Percentiles rank a stretch among this genome's conserved stretches.
These are phyloP conservation scores for Gymnoscelis rufifasciata DNA, from an alignment of 2,888 invertebrate genomes.

Conservation along the genomic window DNA sequence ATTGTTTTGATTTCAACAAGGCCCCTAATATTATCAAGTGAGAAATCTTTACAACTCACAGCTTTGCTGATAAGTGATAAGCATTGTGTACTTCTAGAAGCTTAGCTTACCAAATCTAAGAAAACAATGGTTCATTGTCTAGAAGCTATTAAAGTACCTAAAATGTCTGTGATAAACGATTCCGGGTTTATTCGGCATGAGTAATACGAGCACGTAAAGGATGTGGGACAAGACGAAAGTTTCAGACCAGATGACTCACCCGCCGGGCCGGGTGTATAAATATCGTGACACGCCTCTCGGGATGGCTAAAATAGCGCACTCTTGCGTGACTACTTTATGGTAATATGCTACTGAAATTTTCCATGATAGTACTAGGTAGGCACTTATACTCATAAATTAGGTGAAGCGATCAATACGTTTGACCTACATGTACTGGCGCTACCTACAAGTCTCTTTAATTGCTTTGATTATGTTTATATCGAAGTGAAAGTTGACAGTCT, in stretches of 20 bases:
- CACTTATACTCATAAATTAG: conserved; percentile 26
- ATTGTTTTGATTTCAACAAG: conserved; percentile 22
- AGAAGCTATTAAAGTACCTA: conserved; percentile 24
- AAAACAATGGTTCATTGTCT: conserved; percentile 29
- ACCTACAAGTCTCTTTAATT: no score
- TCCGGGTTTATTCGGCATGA: conserved; percentile 72
- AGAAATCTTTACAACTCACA: conserved; percentile 26
- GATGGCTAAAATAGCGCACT: conserved; percentile 66
- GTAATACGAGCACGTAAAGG: conserved; percentile 60
- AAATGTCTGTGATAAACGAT: conserved; percentile 44
- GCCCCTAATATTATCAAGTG: conserved; percentile 21
- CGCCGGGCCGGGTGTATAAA: conserved; percentile 63
- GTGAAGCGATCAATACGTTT: conserved; percentile 32
- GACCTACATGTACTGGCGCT: conserved; percentile 12
- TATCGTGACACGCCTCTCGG: conserved; percentile 77
- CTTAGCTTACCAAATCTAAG: conserved; percentile 17
- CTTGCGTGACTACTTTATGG: conserved; percentile 68
- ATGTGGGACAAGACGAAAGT: conserved; percentile 74
- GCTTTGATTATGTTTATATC: no score
- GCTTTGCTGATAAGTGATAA: conserved; percentile 11
- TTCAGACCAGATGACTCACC: conserved; percentile 73
- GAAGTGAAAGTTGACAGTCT: no score
- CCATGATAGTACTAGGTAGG: conserved; percentile 24
- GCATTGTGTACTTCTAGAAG: conserved; percentile 12
- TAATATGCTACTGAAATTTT: conserved; percentile 41